Base-by-base conservation (phyloP, 2,797 vertebrate genomes). In the Sebastes minor region DNA sequence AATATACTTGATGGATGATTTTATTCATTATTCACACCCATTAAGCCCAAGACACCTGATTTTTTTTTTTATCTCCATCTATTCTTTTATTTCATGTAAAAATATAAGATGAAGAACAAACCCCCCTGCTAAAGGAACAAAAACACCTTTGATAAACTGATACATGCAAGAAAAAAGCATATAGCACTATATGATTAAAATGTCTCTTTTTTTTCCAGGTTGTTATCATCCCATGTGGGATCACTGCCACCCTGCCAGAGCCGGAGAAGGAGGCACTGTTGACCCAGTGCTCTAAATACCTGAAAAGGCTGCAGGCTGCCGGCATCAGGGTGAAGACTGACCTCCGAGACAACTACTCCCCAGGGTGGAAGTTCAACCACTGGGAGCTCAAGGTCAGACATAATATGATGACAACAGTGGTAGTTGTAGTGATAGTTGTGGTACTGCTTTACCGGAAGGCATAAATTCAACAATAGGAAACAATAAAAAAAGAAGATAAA, bases 281-380 rank as follows among this genome's bases (percentile, higher is more conserved):
- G 87, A 88, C 92, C 46, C 97, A 98, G 84, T 99, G 99, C 84
- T 93, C 90, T 4, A 96, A 96, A 30, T 99, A 99, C 85, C 90
- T 86, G 32, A 93, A 71, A 49, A 95, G 94, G 55, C 92, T 99
- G 27, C 95, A 92, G 64, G 88, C 78, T 3, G 95, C 87, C 12
- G 94, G 90, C 9, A 22, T 99, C 77, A 95, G 98, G 38, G 97
- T 96, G 8, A 95, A 96, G 74, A 88, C 90, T 8, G 99, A 99
- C 89, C 66, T 96, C 46, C 89, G 99, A 78, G 99, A 99, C 77
- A 99, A 99, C 93, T 99, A 99, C 83, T 99, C 98, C 14, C 99
- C 99, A 22, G 99, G 99, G 3, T 99, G 99, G 99, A 99, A 99
- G 79, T 99, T 99, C 94, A 99, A 99, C 87, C 98, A 99, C 92